Evolutionary conservation across 2,797 vertebrate species (phyloP), one percentile per base, ranked within the genome.

Genomic region (Rhinatrema bivittatum): DNA sequence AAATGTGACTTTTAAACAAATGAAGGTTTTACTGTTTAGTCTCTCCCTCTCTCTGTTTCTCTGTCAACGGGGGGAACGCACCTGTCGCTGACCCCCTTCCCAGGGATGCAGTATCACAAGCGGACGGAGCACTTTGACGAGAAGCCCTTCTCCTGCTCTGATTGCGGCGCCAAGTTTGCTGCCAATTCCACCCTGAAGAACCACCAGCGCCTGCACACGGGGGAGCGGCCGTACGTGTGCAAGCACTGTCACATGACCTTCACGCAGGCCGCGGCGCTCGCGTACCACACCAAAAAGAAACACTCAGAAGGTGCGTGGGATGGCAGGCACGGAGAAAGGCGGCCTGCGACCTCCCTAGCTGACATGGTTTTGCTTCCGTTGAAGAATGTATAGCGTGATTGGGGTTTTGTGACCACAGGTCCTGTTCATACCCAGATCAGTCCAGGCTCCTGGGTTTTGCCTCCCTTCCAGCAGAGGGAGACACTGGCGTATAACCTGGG

Each of bases 281-380:
- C 91, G n/a, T 93, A 91, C 53, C 91, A 94, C 79, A 89, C 85
- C 54, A 93, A 93, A 74, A 91, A 88, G 79, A 87, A 93, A 54
- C 91, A 95, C 3, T 83, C 87, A 0, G 90, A 93, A 62, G 93
- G 93, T 93, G n/a, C n/a, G n/a, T n/a, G n/a, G n/a, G n/a, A n/a
- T n/a, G n/a, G n/a, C n/a, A n/a, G n/a, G n/a, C n/a, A n/a, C n/a
- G n/a, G n/a, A n/a, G n/a, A n/a, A n/a, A n/a, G n/a, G n/a, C 31
- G 60, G 41, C 3, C 0, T 8, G 19, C 12, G 5, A 4, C 2
- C 2, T 0, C 1, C 1, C 32, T 31, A 10, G 11, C 13, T 8
- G 7, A 16, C 3, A 7, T 7, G 29, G 11, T 18, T 10, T 7
- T 7, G 6, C 5, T 10, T 17, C 16, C 16, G 3, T 12, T 3